Base-by-base conservation (phyloP, 2,888 invertebrate genomes). In the Drosophila algonquin region DNA sequence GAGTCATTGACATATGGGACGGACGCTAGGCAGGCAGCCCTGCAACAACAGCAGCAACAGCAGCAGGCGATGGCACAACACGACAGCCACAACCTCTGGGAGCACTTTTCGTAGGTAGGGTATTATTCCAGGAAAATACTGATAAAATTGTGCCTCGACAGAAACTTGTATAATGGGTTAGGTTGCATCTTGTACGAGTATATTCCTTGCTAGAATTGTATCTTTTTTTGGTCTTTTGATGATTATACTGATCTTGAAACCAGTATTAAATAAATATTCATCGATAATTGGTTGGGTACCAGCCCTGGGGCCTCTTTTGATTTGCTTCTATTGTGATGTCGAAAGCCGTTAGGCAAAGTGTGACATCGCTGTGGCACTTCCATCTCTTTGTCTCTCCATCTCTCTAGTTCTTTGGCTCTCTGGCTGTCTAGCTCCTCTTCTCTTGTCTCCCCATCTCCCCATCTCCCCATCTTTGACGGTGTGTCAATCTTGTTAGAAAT, bases 401-500 rank as follows among this genome's bases (percentile, higher is more conserved):
- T 40, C 7, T n/a, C 40, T 14, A 12, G 32, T 14, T 35, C 35
- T 35, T 12, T 14, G 35, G 2, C 40, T 40, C 40, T 40, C 14
- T 40, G 40, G 14, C 14, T 14, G 7, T 40, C 7, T 40, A 14
- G 18, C 50, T 40, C 21, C 21, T 27, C 21, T 40, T 8, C n/a
- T 62, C 3, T 32, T 27, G 21, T 10, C 60, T 24, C 16, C 35
- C 53, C 45, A 45, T 69, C 60, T 24, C 16, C 35, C 53, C 45
- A 45, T 69, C 60, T 24, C 45, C 12, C 7, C 14, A 40, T 44
- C 67, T 65, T 55, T 54, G 70, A 53, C 51, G 35, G 46, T 21
- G 52, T 60, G 47, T 63, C 63, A 79, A 69, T 79, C 76, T 76
- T 64, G 64, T 79, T 81, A 72, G 76, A 63, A 79, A 72, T 72